Percentiles rank a stretch among this genome's conserved stretches.
phyloP scores from a whole-genome alignment of 1,140 invertebrate species.

The Drosophila dunni region DNA sequence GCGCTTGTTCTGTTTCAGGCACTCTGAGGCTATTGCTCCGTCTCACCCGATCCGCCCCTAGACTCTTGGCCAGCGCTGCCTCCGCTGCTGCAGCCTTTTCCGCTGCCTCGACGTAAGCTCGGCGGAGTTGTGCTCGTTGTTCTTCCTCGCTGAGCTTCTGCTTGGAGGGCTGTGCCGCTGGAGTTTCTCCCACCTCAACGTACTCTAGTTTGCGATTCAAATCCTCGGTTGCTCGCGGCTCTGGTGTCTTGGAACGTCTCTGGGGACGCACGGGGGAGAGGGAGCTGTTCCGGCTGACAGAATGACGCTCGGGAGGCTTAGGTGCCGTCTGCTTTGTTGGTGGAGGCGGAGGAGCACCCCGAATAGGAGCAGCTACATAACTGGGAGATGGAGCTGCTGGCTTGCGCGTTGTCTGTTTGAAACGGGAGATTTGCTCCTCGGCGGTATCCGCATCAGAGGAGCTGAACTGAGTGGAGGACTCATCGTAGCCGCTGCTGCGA shows the following conservation, averaged over 20 bases:
- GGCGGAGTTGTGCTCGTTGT: slow-evolving; percentile 53
- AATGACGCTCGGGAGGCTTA: slow-evolving; percentile 41
- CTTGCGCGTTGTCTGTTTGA: slow-evolving; percentile 18
- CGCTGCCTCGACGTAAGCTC: slow-evolving; percentile 67
- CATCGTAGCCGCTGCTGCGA: slow-evolving; percentile 75
- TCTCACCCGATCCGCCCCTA: slow-evolving; percentile 41
- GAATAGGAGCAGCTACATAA: slow-evolving; percentile 64
- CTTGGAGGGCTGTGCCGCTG: neutral
- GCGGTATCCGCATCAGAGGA: slow-evolving; percentile 76
- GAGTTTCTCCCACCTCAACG: slow-evolving; percentile 57
- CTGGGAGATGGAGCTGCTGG: neutral
- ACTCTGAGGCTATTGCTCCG: slow-evolving; percentile 59
- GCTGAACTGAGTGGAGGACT: slow-evolving; percentile 81
- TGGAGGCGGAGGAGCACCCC: slow-evolving; percentile 61
- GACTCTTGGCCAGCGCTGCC: slow-evolving; percentile 54
- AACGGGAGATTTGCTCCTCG: slow-evolving; percentile 39
- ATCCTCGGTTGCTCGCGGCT: slow-evolving; percentile 50
- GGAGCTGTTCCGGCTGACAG: slow-evolving; percentile 65
- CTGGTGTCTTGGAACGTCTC: slow-evolving; percentile 75
- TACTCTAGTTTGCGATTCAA: slow-evolving; percentile 55
- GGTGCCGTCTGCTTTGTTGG: slow-evolving; percentile 27
- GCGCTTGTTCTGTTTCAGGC: slow-evolving; percentile 25
- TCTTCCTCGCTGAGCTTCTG: slow-evolving; percentile 50
- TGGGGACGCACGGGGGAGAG: slow-evolving; percentile 74
- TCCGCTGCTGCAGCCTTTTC: slow-evolving; percentile 60